phyloP scores from a whole-genome alignment of 2,888 invertebrate species.

The Xylota sylvarum region DNA sequence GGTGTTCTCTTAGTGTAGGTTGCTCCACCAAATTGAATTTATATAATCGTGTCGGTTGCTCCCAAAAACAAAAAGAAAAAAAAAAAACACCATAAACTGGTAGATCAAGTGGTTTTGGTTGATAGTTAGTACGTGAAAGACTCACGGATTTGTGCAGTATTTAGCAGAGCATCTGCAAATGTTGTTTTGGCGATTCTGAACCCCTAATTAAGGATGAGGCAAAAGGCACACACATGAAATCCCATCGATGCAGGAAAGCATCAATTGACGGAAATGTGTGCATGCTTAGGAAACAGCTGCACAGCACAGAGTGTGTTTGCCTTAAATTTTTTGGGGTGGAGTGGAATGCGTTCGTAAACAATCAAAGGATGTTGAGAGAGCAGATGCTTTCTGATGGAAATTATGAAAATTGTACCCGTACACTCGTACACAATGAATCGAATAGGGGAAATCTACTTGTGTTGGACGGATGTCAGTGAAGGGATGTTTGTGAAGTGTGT shows the following conservation, averaged over 20 bases:
- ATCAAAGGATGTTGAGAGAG: constrained; percentile 46
- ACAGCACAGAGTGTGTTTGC: constrained; percentile 4
- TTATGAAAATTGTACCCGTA: constrained; percentile 19
- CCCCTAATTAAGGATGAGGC: constrained; percentile 66
- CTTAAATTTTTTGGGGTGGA: constrained; percentile 41
- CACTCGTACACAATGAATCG: constrained; percentile 5
- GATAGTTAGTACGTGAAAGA: constrained; percentile 55
- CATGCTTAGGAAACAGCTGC: constrained; percentile 62
- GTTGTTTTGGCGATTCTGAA: constrained; percentile 23
- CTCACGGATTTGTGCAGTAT: constrained; percentile 49
- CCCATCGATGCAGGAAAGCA: constrained; percentile 47
- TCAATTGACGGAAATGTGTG: constrained; percentile 63
- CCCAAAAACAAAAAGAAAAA: constrained; percentile 24
- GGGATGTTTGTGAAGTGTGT: constrained; percentile 35
- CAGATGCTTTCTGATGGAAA: constrained; percentile 34
- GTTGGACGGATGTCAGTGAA: constrained; percentile 10
- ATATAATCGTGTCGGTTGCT: constrained; percentile 69
- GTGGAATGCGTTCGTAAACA: constrained; percentile 30
- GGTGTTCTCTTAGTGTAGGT: constrained; percentile 57
- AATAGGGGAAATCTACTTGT: constrained; percentile 1
- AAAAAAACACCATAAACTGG: constrained; percentile 51
- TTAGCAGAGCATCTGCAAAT: constrained; percentile 67
- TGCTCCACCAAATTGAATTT: constrained; percentile 70
- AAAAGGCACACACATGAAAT: constrained; percentile 31
- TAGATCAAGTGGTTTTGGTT: constrained; percentile 66